Evolutionary conservation across 2,888 invertebrate species (phyloP).

Genomic region (Coelogynopora nodosa): DNA sequence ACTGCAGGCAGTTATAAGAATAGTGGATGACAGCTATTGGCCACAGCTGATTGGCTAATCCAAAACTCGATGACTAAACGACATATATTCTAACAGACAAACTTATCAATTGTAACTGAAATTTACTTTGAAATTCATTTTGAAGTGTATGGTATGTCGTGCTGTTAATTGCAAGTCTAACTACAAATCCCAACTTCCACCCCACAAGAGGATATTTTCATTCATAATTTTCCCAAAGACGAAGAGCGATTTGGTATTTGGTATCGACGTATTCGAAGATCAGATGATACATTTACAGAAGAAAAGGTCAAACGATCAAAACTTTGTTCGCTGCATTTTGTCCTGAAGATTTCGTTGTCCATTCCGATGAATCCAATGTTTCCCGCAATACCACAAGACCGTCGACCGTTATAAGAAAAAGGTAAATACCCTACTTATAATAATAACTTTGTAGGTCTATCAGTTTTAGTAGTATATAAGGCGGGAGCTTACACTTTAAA

Average conservation of each 20-base stretch:
- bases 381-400: not conserved
- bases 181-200: not conserved
- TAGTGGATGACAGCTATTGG: not conserved
- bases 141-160: not conserved
- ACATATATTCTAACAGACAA: not conserved
- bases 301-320: not conserved
- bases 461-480: not conserved
- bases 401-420: not conserved
- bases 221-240: not conserved
- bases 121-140: not conserved
- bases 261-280: not conserved
- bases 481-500: not conserved
- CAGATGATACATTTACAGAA: not conserved
- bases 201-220: not conserved
- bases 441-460: not conserved
- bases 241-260: not conserved
- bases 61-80: not conserved
- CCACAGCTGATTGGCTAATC: not conserved
- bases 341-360: not conserved
- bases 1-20: not conserved
- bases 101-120: not conserved
- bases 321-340: not conserved
- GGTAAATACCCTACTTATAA: not conserved
- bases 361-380: not conserved
- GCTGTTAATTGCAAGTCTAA: not conserved